Conservation (phyloP, 2,797 vertebrate species). For the Jordanella pulchra region DNA sequence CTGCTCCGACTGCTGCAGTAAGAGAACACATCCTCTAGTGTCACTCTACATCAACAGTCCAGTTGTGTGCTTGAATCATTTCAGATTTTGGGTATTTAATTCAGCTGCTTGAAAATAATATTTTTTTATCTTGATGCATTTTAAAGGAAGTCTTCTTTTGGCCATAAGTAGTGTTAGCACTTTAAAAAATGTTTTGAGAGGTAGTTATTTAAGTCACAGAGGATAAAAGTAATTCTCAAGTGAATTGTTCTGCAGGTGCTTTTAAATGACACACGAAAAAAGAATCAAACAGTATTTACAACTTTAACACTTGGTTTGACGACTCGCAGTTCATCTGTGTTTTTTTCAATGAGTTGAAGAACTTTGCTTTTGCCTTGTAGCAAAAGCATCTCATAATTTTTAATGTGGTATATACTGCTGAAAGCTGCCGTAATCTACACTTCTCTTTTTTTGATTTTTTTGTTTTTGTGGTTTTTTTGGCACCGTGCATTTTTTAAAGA, state of each 20-base stretch:
- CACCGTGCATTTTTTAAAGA: too few species aligned
- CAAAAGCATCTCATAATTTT: not conserved
- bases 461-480: too few species aligned
- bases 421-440: not conserved
- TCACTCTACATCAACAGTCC: constrained; percentile 9
- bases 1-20: constrained; percentile 4
- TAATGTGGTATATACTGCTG: not conserved
- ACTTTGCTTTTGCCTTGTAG: not conserved
- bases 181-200: not conserved
- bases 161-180: not conserved
- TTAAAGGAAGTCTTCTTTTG: not conserved
- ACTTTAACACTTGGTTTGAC: not conserved
- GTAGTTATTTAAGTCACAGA: not conserved
- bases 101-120: not conserved
- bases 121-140: not conserved
- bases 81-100: not conserved
- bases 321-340: not conserved
- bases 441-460: too few species aligned
- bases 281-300: not conserved
- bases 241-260: not conserved
- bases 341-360: not conserved
- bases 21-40: constrained; percentile 1
- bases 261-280: not conserved
- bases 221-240: not conserved
- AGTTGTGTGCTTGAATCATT: constrained; percentile 1